phyloP scores from a whole-genome alignment of 2,113 vertebrate genomes.

The Macquaria australasica region DNA sequence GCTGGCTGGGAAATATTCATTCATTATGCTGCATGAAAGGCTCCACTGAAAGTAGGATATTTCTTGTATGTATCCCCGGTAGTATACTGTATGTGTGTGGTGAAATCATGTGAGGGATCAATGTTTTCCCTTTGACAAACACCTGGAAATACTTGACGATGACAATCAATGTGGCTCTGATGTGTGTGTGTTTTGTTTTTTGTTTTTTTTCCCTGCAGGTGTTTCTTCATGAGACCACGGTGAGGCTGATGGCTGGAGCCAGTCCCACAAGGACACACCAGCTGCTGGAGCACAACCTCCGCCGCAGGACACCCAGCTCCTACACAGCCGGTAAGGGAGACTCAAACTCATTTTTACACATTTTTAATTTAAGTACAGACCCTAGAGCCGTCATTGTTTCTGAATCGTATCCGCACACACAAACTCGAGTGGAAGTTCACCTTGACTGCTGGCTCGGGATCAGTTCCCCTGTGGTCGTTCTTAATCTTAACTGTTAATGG shows the following conservation, averaged over 20 bases:
- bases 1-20: conserved; percentile 5
- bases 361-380: neutral
- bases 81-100: neutral
- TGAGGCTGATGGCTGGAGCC: conserved; percentile 97
- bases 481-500: neutral
- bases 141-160: neutral
- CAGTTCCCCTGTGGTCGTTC: neutral
- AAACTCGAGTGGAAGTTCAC: conserved; percentile 14
- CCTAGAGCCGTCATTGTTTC: neutral
- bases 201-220: conserved; percentile 80
- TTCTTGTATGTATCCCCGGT: neutral
- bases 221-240: conserved; percentile 97
- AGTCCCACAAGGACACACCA: conserved; percentile 98
- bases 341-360: neutral
- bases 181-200: too few relatives aligned
- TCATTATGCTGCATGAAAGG: neutral
- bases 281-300: conserved; percentile 95
- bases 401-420: neutral
- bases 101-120: conserved; percentile 3
- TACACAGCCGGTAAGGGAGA: conserved; percentile 69
- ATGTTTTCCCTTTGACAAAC: neutral
- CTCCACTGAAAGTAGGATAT: neutral
- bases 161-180: neutral
- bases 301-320: conserved; percentile 82
- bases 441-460: conserved; percentile 7